Evolutionary conservation across 2,113 vertebrate genomes (phyloP).

Genomic region (Tyto alba): DNA sequence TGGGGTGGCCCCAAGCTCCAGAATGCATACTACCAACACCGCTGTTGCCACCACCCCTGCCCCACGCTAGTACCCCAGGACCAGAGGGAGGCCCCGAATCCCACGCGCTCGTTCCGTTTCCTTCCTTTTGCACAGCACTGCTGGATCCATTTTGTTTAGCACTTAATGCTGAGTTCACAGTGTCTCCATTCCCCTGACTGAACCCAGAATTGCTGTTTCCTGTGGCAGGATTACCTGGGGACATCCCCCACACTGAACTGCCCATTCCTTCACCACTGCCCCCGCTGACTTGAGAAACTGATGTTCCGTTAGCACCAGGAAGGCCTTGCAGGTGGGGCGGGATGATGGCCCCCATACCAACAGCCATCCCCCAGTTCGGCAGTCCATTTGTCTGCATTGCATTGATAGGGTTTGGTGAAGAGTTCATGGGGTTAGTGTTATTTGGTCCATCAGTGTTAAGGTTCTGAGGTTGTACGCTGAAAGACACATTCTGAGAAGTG

Average conservation of each 20-base stretch:
- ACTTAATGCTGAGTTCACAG: conserved; percentile 82
- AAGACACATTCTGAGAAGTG: conserved; percentile 90
- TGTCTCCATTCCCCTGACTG: conserved; percentile 89
- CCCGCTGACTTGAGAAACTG: conserved; percentile 77
- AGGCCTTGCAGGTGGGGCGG: conserved; percentile 90
- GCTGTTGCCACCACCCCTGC: conserved; percentile 70
- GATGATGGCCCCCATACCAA: conserved; percentile 85
- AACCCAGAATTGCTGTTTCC: conserved; percentile 80
- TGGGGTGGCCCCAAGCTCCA: conserved; percentile 84
- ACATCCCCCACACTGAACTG: conserved; percentile 80
- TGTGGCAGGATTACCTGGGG: conserved; percentile 75
- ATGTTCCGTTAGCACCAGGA: conserved; percentile 82
- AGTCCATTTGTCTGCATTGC: conserved; percentile 85
- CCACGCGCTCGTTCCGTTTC: conserved; percentile 78
- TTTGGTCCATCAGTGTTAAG: conserved; percentile 97
- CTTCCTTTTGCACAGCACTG: conserved; percentile 77
- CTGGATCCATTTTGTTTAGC: conserved; percentile 81
- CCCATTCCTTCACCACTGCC: conserved; percentile 72
- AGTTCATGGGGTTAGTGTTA: conserved; percentile 92
- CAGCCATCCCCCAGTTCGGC: conserved; percentile 92
- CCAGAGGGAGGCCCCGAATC: conserved; percentile 81
- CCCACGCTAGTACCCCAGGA: conserved; percentile 86
- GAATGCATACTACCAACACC: conserved; percentile 77
- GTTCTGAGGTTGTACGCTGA: conserved; percentile 95
- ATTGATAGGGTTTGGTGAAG: conserved; percentile 80